Percentiles rank a stretch among this genome's conserved stretches.
Conservation (phyloP, 2,888 invertebrate species). For the Epirrhoe tristata region DNA sequence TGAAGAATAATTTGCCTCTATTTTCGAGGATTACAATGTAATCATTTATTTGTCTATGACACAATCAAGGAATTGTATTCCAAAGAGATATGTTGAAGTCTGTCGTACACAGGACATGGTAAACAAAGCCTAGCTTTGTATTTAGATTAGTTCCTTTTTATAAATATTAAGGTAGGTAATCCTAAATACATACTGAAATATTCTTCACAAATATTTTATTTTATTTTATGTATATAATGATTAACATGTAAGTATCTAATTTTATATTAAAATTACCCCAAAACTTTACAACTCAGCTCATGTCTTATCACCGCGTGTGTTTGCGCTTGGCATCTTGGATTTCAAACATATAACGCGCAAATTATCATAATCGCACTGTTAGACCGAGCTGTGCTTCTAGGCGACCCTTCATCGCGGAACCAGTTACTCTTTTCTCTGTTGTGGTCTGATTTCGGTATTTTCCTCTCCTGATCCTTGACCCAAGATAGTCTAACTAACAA, state of each 20-base stretch:
- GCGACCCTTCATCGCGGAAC: background rate
- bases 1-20: background rate
- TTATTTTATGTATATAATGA: too few species aligned
- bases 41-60: slow-evolving; percentile 2
- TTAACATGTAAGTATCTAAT: slow-evolving; percentile 12
- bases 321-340: slow-evolving; percentile 26
- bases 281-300: slow-evolving; percentile 31
- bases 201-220: slow-evolving; percentile 15
- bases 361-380: slow-evolving; percentile 19
- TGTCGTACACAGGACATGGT: background rate
- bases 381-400: background rate
- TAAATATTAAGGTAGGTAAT: slow-evolving; percentile 24
- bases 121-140: slow-evolving; percentile 19
- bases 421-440: background rate
- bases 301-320: slow-evolving; percentile 36
- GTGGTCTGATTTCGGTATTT: background rate
- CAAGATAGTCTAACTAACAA: too few species aligned
- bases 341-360: slow-evolving; percentile 29
- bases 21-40: background rate
- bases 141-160: slow-evolving; percentile 33
- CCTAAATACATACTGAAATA: slow-evolving; percentile 17
- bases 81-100: slow-evolving; percentile 1
- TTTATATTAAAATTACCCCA: slow-evolving; percentile 34
- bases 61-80: slow-evolving; percentile 16
- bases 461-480: background rate